Evolutionary conservation across 2,888 invertebrate species (phyloP).

Genomic region (Balanococcus diminutus): DNA sequence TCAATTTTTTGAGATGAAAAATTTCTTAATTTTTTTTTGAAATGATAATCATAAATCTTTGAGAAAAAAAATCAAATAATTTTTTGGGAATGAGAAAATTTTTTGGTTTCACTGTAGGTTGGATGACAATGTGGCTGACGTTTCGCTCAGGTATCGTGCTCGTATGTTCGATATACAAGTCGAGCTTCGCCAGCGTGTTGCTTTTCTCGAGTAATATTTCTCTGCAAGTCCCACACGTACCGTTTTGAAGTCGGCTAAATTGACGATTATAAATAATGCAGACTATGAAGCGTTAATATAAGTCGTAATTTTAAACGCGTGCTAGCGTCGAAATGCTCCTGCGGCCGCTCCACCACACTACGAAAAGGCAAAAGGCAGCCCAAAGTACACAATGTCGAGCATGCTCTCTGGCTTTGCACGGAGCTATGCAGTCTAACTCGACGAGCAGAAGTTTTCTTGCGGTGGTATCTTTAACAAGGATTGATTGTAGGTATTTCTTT

Average conservation of each 20-base stretch:
- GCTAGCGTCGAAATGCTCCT: not conserved
- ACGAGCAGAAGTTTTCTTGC: not conserved
- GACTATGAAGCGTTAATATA: constrained; percentile 39
- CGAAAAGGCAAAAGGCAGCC: too few relatives aligned
- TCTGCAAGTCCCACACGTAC: constrained; percentile 9
- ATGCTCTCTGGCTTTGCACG: not conserved
- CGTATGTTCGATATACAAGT: too few relatives aligned
- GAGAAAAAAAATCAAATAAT: too few relatives aligned
- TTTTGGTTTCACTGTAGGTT: too few relatives aligned
- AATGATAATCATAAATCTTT: too few relatives aligned
- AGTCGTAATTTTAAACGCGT: constrained; percentile 4
- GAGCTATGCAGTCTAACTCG: too few relatives aligned
- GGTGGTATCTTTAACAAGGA: not conserved
- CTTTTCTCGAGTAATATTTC: not conserved
- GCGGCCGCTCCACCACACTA: not conserved
- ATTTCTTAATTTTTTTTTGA: too few relatives aligned
- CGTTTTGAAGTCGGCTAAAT: constrained; percentile 36
- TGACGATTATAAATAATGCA: constrained; percentile 41
- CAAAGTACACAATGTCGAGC: not conserved
- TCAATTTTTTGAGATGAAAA: too few relatives aligned
- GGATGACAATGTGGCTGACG: too few relatives aligned
- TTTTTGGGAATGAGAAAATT: too few relatives aligned
- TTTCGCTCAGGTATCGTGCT: too few relatives aligned
- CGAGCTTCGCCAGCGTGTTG: not conserved
- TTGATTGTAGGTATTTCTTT: constrained; percentile 1